Conservation (phyloP, 2,888 invertebrate species). For the Cotesia congregata region DNA sequence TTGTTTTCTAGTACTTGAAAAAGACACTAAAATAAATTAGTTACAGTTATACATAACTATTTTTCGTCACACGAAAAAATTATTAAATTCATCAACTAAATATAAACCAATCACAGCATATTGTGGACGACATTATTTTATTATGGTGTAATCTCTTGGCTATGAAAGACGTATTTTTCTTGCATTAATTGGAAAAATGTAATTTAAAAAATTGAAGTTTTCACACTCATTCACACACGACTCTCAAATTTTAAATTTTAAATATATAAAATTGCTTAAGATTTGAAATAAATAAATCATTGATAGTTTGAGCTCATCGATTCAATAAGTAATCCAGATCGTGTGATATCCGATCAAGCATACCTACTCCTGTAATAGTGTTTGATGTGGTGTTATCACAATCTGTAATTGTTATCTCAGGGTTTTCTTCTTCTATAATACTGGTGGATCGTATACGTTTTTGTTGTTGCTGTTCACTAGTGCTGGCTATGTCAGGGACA, state of each 20-base stretch:
- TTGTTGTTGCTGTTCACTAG: slow-evolving; percentile 64
- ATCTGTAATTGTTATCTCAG: slow-evolving; percentile 55
- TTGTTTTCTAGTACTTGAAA: neutral
- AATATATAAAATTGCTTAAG: slow-evolving; percentile 29
- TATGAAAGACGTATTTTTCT: slow-evolving; percentile 48
- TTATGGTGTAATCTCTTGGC: neutral
- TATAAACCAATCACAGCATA: neutral
- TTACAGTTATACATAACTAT: neutral
- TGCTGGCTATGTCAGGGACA: slow-evolving; percentile 66
- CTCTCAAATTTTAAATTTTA: slow-evolving; percentile 3
- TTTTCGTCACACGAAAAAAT: neutral
- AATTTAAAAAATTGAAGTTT: neutral
- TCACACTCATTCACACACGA: neutral
- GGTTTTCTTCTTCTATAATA: slow-evolving; percentile 58
- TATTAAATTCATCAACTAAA: neutral
- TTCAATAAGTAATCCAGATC: slow-evolving; percentile 87
- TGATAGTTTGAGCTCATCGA: slow-evolving; percentile 69
- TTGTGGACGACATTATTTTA: neutral
- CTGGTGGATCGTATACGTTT: slow-evolving; percentile 41
- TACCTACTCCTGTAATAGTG: slow-evolving; percentile 66
- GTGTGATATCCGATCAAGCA: slow-evolving; percentile 85
- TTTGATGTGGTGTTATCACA: slow-evolving; percentile 52
- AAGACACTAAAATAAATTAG: neutral
- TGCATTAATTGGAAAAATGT: neutral
- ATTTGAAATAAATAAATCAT: neutral